These are phyloP conservation scores for Lochmaea crataegi DNA, from an alignment of 2,888 invertebrate genomes.

Conservation along the genomic window DNA sequence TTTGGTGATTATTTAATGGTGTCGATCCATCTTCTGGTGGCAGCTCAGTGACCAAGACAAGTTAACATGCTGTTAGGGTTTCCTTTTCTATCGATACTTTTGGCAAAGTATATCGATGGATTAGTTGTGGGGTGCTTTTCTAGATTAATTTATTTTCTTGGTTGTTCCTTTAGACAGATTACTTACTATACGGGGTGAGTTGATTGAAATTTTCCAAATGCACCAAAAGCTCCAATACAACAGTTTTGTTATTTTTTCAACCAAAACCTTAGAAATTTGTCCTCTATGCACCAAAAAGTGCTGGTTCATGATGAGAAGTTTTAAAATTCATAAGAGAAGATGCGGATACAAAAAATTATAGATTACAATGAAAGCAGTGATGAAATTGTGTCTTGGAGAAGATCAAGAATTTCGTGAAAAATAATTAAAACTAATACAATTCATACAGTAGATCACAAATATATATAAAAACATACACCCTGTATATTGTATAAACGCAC, in stretches of 20 bases:
- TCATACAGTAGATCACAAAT: no score
- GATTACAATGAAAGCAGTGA: no score
- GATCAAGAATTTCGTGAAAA: no score
- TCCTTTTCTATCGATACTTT: constrained; percentile 39
- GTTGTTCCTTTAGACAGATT: constrained; percentile 4
- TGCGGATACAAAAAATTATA: no score
- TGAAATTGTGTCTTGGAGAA: no score
- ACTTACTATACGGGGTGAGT: not conserved
- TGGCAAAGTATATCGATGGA: constrained; percentile 30
- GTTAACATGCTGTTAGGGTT: constrained; percentile 49
- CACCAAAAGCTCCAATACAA: no score
- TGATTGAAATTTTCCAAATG: not conserved
- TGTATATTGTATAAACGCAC: not conserved
- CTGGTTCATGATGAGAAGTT: no score
- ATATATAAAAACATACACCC: not conserved
- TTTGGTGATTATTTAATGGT: constrained; percentile 55
- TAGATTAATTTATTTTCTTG: constrained; percentile 27
- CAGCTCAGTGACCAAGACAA: constrained; percentile 49
- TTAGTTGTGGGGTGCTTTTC: constrained; percentile 2
- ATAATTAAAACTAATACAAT: no score
- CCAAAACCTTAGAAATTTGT: no score
- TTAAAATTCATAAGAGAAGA: no score
- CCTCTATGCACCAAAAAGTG: no score
- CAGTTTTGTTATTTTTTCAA: no score
- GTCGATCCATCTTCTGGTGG: constrained; percentile 52